Evolutionary conservation across 2,888 invertebrate genomes (phyloP).

Genomic region (Drosophila macrospina): DNA sequence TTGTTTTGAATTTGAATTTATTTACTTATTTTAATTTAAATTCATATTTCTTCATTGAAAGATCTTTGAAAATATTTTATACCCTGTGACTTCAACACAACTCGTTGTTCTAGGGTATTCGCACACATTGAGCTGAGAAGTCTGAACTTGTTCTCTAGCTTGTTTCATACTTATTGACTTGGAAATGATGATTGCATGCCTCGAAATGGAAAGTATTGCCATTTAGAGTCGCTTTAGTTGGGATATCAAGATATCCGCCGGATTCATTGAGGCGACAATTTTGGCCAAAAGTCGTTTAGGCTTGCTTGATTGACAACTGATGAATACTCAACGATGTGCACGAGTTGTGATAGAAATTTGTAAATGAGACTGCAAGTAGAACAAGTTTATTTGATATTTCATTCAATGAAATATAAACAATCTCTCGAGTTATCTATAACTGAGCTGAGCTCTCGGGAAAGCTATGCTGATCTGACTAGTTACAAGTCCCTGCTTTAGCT

Average conservation of each 20-base stretch:
- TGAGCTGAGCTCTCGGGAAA: too few relatives aligned
- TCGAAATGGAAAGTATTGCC: slow-evolving; percentile 23
- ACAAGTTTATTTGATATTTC: too few relatives aligned
- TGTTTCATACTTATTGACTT: slow-evolving; percentile 2
- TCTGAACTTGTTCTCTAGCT: slow-evolving; percentile 13
- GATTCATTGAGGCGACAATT: slow-evolving; percentile 14
- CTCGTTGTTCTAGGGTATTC: neutral
- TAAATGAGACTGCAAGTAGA: too few relatives aligned
- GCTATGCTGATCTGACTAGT: too few relatives aligned
- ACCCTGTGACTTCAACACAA: neutral
- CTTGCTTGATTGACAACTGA: slow-evolving; percentile 5
- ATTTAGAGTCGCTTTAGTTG: neutral
- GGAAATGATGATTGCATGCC: slow-evolving; percentile 24
- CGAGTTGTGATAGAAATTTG: neutral
- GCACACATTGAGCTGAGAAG: neutral
- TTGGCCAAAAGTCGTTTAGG: slow-evolving; percentile 9
- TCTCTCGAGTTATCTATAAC: too few relatives aligned
- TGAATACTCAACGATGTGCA: neutral
- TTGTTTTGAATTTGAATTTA: too few relatives aligned
- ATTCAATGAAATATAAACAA: too few relatives aligned
- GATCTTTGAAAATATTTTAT: neutral
- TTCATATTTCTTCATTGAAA: too few relatives aligned
- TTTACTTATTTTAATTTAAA: too few relatives aligned
- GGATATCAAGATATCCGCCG: slow-evolving; percentile 25
- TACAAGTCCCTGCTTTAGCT: too few relatives aligned